These are phyloP conservation scores for Drosophila arizonae DNA, from an alignment of 1,140 invertebrate species.

Conservation along the genomic window DNA sequence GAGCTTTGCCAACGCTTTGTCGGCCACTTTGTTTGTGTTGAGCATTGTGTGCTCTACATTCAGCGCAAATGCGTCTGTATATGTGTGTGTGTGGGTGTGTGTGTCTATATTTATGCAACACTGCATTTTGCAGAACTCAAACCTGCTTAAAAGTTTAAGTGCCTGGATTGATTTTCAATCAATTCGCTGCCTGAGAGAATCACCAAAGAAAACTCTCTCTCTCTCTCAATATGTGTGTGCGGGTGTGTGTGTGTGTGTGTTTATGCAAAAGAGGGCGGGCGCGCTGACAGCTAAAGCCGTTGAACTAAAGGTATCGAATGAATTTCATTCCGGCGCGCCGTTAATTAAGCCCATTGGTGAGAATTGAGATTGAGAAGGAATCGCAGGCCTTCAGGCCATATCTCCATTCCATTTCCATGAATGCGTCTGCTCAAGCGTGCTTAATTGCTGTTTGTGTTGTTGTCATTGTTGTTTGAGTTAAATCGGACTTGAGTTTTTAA, in stretches of 20 bases:
- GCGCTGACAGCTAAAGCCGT: slow-evolving; percentile 36
- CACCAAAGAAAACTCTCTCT: neutral
- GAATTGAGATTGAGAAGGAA: neutral
- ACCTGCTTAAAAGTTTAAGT: slow-evolving; percentile 72
- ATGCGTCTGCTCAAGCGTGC: slow-evolving; percentile 34
- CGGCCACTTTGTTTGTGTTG: slow-evolving; percentile 61
- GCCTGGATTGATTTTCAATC: slow-evolving; percentile 74
- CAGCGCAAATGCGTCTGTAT: slow-evolving; percentile 13
- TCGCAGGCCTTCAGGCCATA: neutral
- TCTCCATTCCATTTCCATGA: slow-evolving; percentile 10
- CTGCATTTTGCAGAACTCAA: slow-evolving; percentile 76
- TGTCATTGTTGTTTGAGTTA: slow-evolving; percentile 14
- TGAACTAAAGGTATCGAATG: slow-evolving; percentile 33
- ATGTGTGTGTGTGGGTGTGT: slow-evolving; percentile 34
- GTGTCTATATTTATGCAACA: slow-evolving; percentile 74
- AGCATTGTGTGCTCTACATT: slow-evolving; percentile 24
- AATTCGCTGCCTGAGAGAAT: slow-evolving; percentile 35
- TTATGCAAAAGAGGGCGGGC: neutral
- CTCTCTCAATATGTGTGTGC: slow-evolving; percentile 17
- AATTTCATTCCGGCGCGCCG: slow-evolving; percentile 32
- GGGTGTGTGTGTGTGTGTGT: no score
- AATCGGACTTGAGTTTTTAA: slow-evolving; percentile 14
- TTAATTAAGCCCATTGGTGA: slow-evolving; percentile 32
- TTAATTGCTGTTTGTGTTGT: slow-evolving; percentile 38
- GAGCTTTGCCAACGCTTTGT: slow-evolving; percentile 59